Percentiles rank a stretch among this genome's conserved stretches.
Evolutionary conservation across 2,113 vertebrate genomes (phyloP).

Genomic region (Puntigrus tetrazona): DNA sequence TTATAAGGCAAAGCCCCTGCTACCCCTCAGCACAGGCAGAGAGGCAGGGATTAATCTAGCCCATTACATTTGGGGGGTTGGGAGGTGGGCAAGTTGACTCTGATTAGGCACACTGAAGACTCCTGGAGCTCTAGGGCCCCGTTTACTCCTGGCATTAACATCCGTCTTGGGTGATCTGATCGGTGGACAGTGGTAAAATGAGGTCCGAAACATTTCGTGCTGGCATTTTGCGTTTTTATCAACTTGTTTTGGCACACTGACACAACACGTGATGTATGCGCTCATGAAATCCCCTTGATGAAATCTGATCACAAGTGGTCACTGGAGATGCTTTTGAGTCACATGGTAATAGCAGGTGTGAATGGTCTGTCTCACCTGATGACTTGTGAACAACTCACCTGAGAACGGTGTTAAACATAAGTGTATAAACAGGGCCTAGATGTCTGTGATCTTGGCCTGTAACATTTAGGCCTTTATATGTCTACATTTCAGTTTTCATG

Average conservation of each 20-base stretch:
- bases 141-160: constrained; percentile 10
- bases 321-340: not conserved
- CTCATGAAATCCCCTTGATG: not conserved
- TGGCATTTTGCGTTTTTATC: not conserved
- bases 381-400: not conserved
- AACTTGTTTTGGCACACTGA: not conserved
- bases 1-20: constrained; percentile 51
- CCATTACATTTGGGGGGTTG: constrained; percentile 44
- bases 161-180: constrained; percentile 2
- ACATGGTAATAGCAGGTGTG: constrained; percentile 9
- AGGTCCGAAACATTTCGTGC: not conserved
- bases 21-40: constrained; percentile 42
- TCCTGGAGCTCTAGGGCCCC: constrained; percentile 35
- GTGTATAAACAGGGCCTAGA: not conserved
- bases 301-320: constrained; percentile 19
- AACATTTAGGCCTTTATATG: not conserved
- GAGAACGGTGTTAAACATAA: not conserved
- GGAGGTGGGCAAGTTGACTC: constrained; percentile 32
- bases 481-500: not conserved
- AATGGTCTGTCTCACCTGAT: not conserved
- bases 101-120: constrained; percentile 49
- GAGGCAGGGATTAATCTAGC: constrained; percentile 53
- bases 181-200: not conserved
- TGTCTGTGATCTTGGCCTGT: not conserved
- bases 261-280: not conserved